Evolutionary conservation across 2,888 invertebrate species (phyloP).

Genomic region (Aromia moschata): DNA sequence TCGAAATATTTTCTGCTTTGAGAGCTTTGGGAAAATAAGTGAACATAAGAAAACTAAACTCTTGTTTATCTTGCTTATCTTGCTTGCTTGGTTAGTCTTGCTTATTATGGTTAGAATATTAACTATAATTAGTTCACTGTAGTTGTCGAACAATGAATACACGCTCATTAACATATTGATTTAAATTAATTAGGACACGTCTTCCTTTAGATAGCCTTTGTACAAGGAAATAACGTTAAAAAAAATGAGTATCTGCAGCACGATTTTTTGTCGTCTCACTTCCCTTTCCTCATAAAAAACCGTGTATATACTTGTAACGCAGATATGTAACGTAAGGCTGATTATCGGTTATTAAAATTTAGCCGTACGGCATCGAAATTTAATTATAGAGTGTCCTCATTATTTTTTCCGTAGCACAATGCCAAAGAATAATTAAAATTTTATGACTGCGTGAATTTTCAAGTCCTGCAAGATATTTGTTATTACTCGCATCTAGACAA

Average conservation of each 20-base stretch:
- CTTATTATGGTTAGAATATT: too few species aligned
- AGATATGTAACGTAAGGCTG: background rate
- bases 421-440: slow-evolving; percentile 1
- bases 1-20: too few species aligned
- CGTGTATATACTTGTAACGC: background rate
- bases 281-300: background rate
- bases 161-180: background rate
- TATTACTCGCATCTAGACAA: slow-evolving; percentile 16
- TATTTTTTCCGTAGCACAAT: slow-evolving; percentile 1
- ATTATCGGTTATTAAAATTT: background rate
- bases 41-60: too few species aligned
- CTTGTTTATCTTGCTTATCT: too few species aligned
- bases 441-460: slow-evolving; percentile 5
- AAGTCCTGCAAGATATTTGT: slow-evolving; percentile 10
- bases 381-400: slow-evolving; percentile 2
- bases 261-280: background rate
- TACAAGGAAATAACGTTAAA: background rate
- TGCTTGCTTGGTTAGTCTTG: too few species aligned
- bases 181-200: background rate
- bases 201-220: background rate
- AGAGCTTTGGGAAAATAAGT: too few species aligned
- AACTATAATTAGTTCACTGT: too few species aligned
- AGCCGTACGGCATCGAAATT: background rate
- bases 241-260: background rate
- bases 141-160: too few species aligned